These are phyloP conservation scores for Sceloporus tristichus DNA, from an alignment of 2,113 vertebrate species.

Conservation along the genomic window DNA sequence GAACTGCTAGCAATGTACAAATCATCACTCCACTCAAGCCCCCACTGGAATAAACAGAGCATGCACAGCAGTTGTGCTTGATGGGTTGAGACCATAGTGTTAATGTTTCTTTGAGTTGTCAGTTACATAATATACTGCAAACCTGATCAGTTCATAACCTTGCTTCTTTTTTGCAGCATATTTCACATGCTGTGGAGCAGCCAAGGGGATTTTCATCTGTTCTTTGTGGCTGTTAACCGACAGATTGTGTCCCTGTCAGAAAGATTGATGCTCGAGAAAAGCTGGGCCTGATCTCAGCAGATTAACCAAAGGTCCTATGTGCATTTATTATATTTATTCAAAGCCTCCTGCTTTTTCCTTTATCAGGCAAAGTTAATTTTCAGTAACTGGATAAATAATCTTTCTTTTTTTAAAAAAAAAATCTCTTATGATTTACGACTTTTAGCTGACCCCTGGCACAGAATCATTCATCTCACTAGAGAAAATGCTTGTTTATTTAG, in stretches of 20 bases:
- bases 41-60: neutral
- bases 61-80: neutral
- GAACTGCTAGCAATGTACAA: neutral
- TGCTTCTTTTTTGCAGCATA: conserved; percentile 12
- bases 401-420: neutral
- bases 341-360: neutral
- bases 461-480: neutral
- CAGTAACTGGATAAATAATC: neutral
- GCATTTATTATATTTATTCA: neutral
- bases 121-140: conserved; percentile 32
- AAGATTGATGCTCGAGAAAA: conserved; percentile 25
- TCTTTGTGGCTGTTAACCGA: neutral
- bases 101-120: neutral
- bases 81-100: neutral
- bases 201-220: conserved; percentile 26
- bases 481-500: neutral
- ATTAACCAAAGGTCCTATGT: neutral
- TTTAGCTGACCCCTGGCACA: neutral
- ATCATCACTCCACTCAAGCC: neutral
- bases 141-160: conserved; percentile 23
- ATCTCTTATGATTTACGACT: neutral
- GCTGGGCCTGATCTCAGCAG: conserved; percentile 19
- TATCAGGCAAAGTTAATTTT: conserved; percentile 2
- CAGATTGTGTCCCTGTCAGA: conserved; percentile 27
- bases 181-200: conserved; percentile 24